phyloP scores from a whole-genome alignment of 64 coral and sea anemone genomes.

The Actinia equina region DNA sequence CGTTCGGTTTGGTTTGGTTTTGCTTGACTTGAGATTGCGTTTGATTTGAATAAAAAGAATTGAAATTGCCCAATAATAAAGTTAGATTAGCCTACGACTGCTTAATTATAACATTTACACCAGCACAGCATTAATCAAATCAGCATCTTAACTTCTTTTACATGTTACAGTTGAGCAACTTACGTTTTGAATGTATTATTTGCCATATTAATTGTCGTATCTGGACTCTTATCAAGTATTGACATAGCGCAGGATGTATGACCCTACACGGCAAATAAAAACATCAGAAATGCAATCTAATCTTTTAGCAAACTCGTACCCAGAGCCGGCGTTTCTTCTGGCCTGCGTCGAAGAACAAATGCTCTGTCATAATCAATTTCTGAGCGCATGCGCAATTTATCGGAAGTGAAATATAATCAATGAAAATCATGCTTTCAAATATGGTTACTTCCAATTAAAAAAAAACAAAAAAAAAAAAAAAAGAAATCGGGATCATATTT shows the following conservation, averaged over 20 bases:
- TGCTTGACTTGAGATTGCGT: neutral
- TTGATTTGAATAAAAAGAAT: neutral
- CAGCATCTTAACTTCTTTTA: neutral
- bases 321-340: too few species aligned
- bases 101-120: neutral
- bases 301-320: neutral
- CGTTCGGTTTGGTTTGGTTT: too few species aligned
- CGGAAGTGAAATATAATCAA: too few species aligned
- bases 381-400: too few species aligned
- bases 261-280: conserved; percentile 49
- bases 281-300: neutral
- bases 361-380: too few species aligned
- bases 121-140: neutral
- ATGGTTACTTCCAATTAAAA: too few species aligned
- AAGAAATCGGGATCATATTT: too few species aligned
- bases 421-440: too few species aligned
- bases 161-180: conserved; percentile 27
- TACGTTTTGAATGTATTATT: conserved; percentile 91
- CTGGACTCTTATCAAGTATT: conserved; percentile 72
- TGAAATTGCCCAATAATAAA: neutral
- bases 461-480: too few species aligned
- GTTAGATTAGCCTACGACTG: neutral
- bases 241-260: conserved; percentile 70
- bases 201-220: conserved; percentile 54
- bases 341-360: too few species aligned